Percentiles rank a stretch among this genome's conserved stretches.
Evolutionary conservation across 1,140 invertebrate genomes (phyloP).

Genomic region (Psix sp.): DNA sequence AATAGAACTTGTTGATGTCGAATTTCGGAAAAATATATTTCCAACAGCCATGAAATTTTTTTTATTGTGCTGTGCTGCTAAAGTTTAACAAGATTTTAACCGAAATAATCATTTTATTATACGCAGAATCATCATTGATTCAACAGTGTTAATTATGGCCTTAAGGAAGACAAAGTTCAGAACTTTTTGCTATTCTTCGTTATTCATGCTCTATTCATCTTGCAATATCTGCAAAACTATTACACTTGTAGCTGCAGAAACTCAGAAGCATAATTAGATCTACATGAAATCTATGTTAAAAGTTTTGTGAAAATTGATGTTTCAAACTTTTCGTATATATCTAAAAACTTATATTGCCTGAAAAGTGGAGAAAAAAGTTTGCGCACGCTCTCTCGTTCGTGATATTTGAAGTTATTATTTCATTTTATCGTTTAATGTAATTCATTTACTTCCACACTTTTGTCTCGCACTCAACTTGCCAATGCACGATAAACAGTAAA

Average conservation of each 20-base stretch:
- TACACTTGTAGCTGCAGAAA: slow-evolving; percentile 58
- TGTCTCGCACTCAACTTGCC: not conserved
- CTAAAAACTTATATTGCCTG: slow-evolving; percentile 46
- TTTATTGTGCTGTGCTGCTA: too few relatives aligned
- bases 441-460: not conserved
- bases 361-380: slow-evolving; percentile 29
- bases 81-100: too few relatives aligned
- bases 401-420: slow-evolving; percentile 14
- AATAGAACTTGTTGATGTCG: not conserved
- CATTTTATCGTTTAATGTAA: slow-evolving; percentile 3
- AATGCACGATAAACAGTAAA: too few relatives aligned
- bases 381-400: slow-evolving; percentile 4
- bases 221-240: slow-evolving; percentile 56
- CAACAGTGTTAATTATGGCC: slow-evolving; percentile 52
- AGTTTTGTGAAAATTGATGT: slow-evolving; percentile 56
- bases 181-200: slow-evolving; percentile 60
- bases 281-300: slow-evolving; percentile 61
- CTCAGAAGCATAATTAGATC: slow-evolving; percentile 62
- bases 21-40: too few relatives aligned
- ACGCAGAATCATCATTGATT: slow-evolving; percentile 41
- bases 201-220: slow-evolving; percentile 60
- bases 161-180: slow-evolving; percentile 54
- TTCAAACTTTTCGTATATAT: slow-evolving; percentile 57
- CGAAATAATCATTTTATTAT: slow-evolving; percentile 30
- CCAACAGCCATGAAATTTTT: not conserved